These are phyloP conservation scores for Pseudonaja textilis DNA, from an alignment of 2,113 vertebrate genomes.

Conservation along the genomic window DNA sequence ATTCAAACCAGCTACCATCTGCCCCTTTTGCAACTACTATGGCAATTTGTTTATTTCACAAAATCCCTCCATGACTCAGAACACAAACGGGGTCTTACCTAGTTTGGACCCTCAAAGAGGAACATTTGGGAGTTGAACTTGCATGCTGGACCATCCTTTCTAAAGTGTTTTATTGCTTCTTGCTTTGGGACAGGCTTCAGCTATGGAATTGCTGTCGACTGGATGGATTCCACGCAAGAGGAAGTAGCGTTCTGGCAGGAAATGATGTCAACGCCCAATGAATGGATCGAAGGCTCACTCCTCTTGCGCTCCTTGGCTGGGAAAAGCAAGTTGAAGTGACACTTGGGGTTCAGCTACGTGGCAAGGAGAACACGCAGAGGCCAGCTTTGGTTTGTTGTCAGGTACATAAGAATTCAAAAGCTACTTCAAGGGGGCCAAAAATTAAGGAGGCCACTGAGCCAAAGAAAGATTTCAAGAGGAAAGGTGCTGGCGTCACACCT, in stretches of 20 bases:
- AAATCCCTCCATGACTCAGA: neutral
- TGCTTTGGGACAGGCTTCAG: conserved; percentile 57
- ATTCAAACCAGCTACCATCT: neutral
- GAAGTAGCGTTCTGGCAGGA: conserved; percentile 73
- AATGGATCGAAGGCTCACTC: conserved; percentile 69
- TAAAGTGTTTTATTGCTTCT: neutral
- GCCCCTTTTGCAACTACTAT: neutral
- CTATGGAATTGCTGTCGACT: conserved; percentile 70
- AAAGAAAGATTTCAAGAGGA: neutral
- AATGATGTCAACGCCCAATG: conserved; percentile 67
- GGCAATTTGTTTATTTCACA: neutral
- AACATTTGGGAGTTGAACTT: neutral
- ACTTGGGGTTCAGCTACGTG: neutral
- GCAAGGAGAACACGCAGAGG: neutral
- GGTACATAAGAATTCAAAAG: neutral
- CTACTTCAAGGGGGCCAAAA: conserved; percentile 18
- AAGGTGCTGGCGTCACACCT: conserved; percentile 15
- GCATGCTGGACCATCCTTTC: neutral
- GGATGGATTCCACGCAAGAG: conserved; percentile 72
- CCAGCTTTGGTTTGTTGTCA: accelerated
- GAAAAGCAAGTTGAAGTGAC: conserved; percentile 60
- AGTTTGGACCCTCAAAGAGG: neutral
- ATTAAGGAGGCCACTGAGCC: neutral
- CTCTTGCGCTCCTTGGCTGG: conserved; percentile 61
- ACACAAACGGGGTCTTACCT: neutral